Base-by-base conservation (phyloP, 2,797 vertebrate species). In the Sebastes hubbsi region DNA sequence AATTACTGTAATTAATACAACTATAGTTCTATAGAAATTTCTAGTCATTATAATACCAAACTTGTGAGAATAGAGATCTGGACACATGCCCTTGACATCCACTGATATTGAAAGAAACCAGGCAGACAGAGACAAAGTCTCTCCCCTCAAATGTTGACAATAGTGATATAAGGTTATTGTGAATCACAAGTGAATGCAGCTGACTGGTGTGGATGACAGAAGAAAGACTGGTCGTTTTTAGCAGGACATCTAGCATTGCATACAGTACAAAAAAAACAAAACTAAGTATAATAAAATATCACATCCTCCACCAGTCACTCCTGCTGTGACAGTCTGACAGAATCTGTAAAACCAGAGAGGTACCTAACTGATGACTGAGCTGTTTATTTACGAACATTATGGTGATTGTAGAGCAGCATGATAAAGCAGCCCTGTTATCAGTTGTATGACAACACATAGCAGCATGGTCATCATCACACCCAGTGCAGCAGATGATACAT, bases 401-500 rank as follows among this genome's bases (percentile, higher is more conserved):
- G 27, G 52, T 11, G 3, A 54, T 34, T 34, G 24, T 52, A 25
- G 12, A 61, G 67, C 58, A 67, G 56, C 24, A 55, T 56, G 58
- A 72, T 58, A 4, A 62, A 9, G 49, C 62, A 63, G 38, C 27
- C 14, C 65, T 52, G 22, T 34, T 36, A 70, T 60, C 81, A 69
- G 11, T 2, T 52, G 62, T 9, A 14, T 67, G 52, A 69, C 74
- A 80, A 79, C 75, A 84, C 68, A 69, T 36, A 36, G 4, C 34
- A 36, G 34, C 34, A 36, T 36, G 34, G 16, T 27, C 46, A 42
- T 27, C 22, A 69, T 70, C 42, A 36, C 77, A 64, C 18, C 13
- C 63, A 49, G 73, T 11, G 46, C 46, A 49, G 18, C 46, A 56
- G 2, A 14, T 46, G n/a, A 22, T 8, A 18, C 1, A 18, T 30